Conservation (phyloP, 1,140 invertebrate genomes). For the Phocides pigmalion region DNA sequence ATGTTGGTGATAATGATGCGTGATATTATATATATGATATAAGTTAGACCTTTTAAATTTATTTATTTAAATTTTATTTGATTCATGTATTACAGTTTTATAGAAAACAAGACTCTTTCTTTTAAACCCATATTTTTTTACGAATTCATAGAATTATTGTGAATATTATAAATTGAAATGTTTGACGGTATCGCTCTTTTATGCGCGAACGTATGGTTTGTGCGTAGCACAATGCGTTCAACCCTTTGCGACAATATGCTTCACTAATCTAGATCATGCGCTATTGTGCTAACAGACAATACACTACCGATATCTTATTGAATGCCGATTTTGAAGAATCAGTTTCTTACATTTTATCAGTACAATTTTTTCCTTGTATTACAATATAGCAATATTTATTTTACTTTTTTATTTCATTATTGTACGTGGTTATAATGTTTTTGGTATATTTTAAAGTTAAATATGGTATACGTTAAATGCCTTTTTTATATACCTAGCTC, state of each 20-base stretch:
- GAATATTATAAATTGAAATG: slow-evolving; percentile 49
- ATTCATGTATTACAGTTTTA: background rate
- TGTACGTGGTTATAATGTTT: no score
- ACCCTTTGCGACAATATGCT: slow-evolving; percentile 64
- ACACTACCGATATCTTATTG: slow-evolving; percentile 49
- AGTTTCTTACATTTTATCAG: slow-evolving; percentile 23
- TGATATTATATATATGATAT: no score
- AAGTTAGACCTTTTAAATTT: no score
- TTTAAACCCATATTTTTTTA: no score
- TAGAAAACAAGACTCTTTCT: background rate
- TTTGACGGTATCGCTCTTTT: slow-evolving; percentile 34
- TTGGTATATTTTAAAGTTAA: no score
- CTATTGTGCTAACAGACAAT: slow-evolving; percentile 54
- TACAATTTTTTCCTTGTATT: background rate
- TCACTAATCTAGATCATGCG: slow-evolving; percentile 69
- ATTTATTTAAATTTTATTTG: no score
- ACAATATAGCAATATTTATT: background rate
- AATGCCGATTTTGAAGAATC: slow-evolving; percentile 52
- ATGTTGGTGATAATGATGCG: no score
- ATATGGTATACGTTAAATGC: no score
- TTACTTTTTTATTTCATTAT: background rate
- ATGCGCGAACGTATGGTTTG: slow-evolving; percentile 40
- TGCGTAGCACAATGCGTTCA: slow-evolving; percentile 45
- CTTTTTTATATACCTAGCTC: no score
- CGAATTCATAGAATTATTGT: slow-evolving; percentile 47